A percentile compares a stretch with the other conserved stretches of the same genome.
Evolutionary conservation across 2,888 invertebrate genomes (phyloP).

Genomic region (Erpobdella octoculata): DNA sequence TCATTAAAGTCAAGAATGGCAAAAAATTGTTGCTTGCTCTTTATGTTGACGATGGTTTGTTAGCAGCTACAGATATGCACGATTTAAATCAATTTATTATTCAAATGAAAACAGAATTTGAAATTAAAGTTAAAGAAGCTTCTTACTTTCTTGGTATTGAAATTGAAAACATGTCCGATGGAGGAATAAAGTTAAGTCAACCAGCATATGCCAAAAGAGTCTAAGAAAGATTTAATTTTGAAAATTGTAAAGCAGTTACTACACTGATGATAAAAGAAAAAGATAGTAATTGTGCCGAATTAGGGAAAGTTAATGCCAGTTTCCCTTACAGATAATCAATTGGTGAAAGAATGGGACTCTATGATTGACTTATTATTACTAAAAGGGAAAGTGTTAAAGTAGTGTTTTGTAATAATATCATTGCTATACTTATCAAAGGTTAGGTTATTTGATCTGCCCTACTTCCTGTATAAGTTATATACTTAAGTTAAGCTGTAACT

Average conservation of each 20-base stretch:
- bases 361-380: no score
- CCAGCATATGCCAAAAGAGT: not conserved
- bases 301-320: no score
- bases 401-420: no score
- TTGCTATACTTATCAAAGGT: no score
- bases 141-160: not conserved
- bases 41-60: not conserved
- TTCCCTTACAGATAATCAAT: no score
- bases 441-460: no score
- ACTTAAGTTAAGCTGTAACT: no score
- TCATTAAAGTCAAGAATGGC: not conserved
- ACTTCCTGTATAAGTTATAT: no score
- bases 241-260: not conserved
- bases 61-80: not conserved
- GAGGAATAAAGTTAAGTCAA: not conserved
- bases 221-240: not conserved
- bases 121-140: not conserved
- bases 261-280: not conserved
- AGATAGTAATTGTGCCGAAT: no score
- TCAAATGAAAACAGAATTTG: not conserved
- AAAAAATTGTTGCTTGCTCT: not conserved
- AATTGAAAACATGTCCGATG: not conserved
- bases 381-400: no score
- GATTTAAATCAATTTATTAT: not conserved
- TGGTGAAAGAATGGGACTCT: no score